A percentile compares a stretch with the other conserved stretches of the same genome.
Evolutionary conservation across 1,140 invertebrate genomes (phyloP).

Genomic region (Microplitis mediator): DNA sequence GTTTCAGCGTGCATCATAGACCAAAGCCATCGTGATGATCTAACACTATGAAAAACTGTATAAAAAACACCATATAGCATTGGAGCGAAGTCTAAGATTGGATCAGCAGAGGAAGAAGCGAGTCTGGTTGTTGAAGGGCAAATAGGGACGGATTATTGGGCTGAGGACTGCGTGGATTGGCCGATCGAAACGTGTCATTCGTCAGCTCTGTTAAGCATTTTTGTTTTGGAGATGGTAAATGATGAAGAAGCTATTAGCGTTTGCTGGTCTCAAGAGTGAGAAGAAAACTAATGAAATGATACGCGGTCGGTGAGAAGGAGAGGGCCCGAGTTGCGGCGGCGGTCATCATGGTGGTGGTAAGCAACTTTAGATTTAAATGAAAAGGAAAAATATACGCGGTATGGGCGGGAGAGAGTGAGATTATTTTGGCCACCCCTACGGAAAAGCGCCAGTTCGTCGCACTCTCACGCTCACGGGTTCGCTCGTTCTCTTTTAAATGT

Average conservation of each 20-base stretch:
- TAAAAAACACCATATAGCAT: no score
- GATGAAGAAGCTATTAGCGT: neutral
- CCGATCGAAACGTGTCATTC: constrained; percentile 16
- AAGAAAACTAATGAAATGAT: neutral
- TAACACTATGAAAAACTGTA: no score
- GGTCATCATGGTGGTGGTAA: neutral
- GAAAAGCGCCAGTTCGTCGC: constrained; percentile 9
- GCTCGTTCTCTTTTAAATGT: no score
- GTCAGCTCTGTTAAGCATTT: neutral
- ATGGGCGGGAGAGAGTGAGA: neutral
- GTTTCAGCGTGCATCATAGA: neutral
- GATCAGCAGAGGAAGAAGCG: no score
- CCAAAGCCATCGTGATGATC: no score
- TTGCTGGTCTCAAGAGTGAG: neutral
- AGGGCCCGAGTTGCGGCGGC: neutral
- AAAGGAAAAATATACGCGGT: neutral
- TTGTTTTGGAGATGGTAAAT: neutral
- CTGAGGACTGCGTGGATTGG: constrained; percentile 7
- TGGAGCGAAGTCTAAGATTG: no score
- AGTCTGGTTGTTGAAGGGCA: constrained; percentile 5
- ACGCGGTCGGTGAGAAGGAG: neutral
- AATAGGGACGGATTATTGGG: constrained; percentile 17
- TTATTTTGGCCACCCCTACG: neutral
- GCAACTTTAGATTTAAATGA: neutral
- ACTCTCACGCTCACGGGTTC: neutral